These are phyloP conservation scores for Ophion costatus DNA, from an alignment of 2,888 invertebrate species.

Conservation along the genomic window DNA sequence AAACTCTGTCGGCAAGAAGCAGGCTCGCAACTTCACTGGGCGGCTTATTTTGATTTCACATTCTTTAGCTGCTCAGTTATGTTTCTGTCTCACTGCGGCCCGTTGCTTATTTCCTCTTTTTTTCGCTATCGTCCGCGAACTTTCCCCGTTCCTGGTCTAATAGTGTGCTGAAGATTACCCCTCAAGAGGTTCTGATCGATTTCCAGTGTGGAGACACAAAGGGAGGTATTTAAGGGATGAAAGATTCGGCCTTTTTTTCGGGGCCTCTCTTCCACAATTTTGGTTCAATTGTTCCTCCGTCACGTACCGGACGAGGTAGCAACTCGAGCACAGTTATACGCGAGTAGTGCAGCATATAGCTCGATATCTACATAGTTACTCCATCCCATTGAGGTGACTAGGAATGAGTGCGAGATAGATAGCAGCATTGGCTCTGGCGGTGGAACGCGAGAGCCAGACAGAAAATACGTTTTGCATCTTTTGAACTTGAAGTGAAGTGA, in stretches of 20 bases:
- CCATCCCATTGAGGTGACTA: no score
- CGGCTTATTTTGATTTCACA: conserved; percentile 61
- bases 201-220: not conserved
- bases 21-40: conserved; percentile 26
- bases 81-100: conserved; percentile 33
- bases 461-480: no score
- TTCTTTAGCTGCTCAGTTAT: conserved; percentile 49
- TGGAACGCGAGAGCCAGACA: no score
- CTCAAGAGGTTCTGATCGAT: not conserved
- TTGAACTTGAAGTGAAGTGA: no score
- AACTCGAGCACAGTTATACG: no score
- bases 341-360: no score
- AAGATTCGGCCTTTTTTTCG: not conserved
- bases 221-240: not conserved
- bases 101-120: conserved; percentile 37
- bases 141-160: not conserved
- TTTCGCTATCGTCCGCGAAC: not conserved
- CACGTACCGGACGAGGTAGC: no score
- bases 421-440: no score
- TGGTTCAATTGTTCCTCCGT: no score
- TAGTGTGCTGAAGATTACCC: not conserved
- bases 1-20: conserved; percentile 52
- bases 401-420: no score
- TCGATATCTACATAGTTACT: no score
- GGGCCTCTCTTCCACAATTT: not conserved